Percentiles rank a stretch among this genome's conserved stretches.
Conservation (phyloP, 2,888 invertebrate species). For the Chymomyza caudatula region DNA sequence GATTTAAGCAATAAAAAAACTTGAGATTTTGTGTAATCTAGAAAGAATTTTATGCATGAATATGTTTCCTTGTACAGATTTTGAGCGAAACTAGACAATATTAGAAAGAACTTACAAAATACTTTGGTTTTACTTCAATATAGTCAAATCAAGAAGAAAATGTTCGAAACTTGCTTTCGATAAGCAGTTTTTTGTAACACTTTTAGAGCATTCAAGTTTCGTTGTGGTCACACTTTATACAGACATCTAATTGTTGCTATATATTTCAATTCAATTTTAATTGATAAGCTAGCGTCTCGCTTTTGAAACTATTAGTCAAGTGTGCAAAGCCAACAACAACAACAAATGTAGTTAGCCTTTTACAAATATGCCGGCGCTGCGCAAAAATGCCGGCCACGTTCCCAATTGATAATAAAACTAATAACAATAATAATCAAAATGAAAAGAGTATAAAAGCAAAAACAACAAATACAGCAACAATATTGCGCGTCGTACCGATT, state of each 20-base stretch:
- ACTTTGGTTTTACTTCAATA: too few species aligned
- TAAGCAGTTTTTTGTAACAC: too few species aligned
- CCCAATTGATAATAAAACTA: slow-evolving; percentile 74
- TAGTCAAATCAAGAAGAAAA: too few species aligned
- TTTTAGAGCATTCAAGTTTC: slow-evolving; percentile 41
- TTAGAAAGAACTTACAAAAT: too few species aligned
- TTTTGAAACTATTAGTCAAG: slow-evolving; percentile 60
- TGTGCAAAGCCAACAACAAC: slow-evolving; percentile 48
- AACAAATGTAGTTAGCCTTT: slow-evolving; percentile 6
- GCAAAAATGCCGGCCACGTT: slow-evolving; percentile 71
- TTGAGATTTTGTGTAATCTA: too few species aligned
- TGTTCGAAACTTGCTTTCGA: too few species aligned
- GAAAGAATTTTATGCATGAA: too few species aligned
- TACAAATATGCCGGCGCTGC: background rate
- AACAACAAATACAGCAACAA: slow-evolving; percentile 5
- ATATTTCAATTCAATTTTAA: slow-evolving; percentile 59
- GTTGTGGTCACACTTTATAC: background rate
- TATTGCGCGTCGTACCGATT: slow-evolving; percentile 37
- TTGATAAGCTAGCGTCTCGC: slow-evolving; percentile 58
- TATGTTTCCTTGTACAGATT: too few species aligned
- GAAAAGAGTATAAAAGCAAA: slow-evolving; percentile 5
- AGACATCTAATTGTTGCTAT: slow-evolving; percentile 32
- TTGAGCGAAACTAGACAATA: too few species aligned
- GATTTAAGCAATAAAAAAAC: too few species aligned
- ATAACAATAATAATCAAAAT: slow-evolving; percentile 61